Evolutionary conservation across 2,797 vertebrate species (phyloP), one percentile per base, ranked within the genome.

Genomic region (Eremophila alpestris): DNA sequence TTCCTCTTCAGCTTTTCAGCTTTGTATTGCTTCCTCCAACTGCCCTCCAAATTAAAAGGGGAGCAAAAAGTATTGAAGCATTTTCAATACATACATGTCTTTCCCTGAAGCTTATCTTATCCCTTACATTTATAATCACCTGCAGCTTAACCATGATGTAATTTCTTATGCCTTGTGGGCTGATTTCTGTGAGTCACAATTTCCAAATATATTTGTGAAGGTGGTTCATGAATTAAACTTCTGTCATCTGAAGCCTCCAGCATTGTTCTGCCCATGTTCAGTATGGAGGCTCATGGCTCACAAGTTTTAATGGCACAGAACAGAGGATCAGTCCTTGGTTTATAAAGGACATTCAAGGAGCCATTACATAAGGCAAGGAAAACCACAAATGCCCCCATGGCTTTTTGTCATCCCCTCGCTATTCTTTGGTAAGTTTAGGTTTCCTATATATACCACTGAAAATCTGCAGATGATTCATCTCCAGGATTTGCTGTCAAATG

Each of bases 181-280:
- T 94, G 96, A 95, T 73, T 97, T 93, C 79, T 91, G 79, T 96
- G 94, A 97, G 80, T 97, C 96, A 97, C 87, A 60, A 88, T 87
- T 95, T 96, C 96, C 91, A 96, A 96, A 94, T 95, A 93, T 95
- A 97, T 92, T 95, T 96, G 83, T 94, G 96, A 96, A 96, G 94
- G 94, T 96, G 91, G 89, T 93, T 96, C 89, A 96, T 90, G 93
- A 96, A 96, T 96, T 95, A 90, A 89, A 95, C 83, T 95, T 96
- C 87, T 94, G 93, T 95, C 95, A 95, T 40, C 87, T 85, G 88
- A 97, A 95, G 75, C 90, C 75, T 92, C 87, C 85, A 93, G 83
- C 91, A 95, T 94, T 96, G 89, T 97, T 96, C 94, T 91, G 85
- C 83, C 87, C 87, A 77, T 91, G 70, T 93, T 94, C 80, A 74